Evolutionary conservation across 2,797 vertebrate species (phyloP).

Genomic region (Coilia nasus): DNA sequence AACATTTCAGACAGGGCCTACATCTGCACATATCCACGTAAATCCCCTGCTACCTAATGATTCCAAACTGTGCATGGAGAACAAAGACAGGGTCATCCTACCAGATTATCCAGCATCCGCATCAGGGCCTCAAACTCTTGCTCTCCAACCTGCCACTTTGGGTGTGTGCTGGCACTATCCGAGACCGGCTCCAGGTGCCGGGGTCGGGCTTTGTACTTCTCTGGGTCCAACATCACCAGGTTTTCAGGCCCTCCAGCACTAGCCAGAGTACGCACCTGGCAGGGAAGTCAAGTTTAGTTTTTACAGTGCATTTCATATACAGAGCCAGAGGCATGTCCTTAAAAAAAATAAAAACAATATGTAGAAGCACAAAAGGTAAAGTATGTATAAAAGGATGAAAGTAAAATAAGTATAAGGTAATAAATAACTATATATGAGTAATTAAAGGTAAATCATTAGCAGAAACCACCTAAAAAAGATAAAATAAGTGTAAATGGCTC

Average conservation of each 20-base stretch:
- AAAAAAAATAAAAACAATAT: no score
- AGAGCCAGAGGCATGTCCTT: no score
- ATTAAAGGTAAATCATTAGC: no score
- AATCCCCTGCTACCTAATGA: neutral
- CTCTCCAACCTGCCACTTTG: conserved; percentile 94
- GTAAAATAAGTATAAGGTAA: neutral
- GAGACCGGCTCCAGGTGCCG: conserved; percentile 81
- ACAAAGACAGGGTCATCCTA: conserved; percentile 64
- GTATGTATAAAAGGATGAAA: neutral
- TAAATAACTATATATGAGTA: no score
- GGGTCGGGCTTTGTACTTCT: conserved; percentile 90
- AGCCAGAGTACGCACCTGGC: conserved; percentile 93
- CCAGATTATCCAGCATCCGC: conserved; percentile 99
- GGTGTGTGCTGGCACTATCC: conserved; percentile 79
- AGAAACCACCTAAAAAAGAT: no score
- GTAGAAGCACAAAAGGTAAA: no score
- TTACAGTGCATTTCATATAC: no score
- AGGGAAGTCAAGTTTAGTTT: conserved; percentile 16
- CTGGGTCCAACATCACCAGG: conserved; percentile 91
- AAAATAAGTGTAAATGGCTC: no score
- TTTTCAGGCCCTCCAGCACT: conserved; percentile 96
- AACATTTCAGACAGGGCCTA: neutral
- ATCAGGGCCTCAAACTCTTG: conserved; percentile 98
- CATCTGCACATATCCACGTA: neutral
- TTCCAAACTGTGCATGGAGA: neutral